A percentile compares a stretch with the other conserved stretches of the same genome.
These are phyloP conservation scores for Tuta absoluta DNA, from an alignment of 2,888 invertebrate genomes.

Conservation along the genomic window DNA sequence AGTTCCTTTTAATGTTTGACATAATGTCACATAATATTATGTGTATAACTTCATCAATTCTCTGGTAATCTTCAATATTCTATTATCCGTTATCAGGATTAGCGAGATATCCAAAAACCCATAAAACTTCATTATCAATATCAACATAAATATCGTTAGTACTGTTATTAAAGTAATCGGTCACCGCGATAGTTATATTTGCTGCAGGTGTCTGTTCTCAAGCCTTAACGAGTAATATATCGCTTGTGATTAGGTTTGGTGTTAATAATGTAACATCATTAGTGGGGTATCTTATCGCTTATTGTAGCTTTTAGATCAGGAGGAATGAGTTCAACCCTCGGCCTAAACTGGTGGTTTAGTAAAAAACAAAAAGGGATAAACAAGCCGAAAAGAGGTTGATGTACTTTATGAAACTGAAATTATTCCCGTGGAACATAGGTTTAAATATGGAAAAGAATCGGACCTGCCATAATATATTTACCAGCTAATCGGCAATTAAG, in stretches of 20 bases:
- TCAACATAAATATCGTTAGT: not conserved
- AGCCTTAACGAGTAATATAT: conserved; percentile 5
- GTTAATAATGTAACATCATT: not conserved
- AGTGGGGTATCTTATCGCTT: not conserved
- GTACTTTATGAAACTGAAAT: no score
- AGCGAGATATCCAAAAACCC: conserved; percentile 7
- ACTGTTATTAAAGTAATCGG: conserved; percentile 4
- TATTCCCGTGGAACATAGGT: no score
- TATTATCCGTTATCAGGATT: conserved; percentile 1
- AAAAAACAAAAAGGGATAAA: no score
- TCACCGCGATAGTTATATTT: conserved; percentile 2
- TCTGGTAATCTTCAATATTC: not conserved
- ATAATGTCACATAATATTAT: not conserved
- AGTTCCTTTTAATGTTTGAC: no score
- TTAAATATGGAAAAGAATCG: no score
- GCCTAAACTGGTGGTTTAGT: no score
- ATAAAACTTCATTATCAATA: conserved; percentile 6
- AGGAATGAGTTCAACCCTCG: no score
- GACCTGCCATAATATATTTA: no score
- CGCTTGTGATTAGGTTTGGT: not conserved
- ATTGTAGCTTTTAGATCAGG: not conserved
- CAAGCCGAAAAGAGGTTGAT: no score
- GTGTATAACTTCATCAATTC: not conserved
- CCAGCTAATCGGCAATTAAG: no score
- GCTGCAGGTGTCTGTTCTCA: not conserved